phyloP scores from a whole-genome alignment of 1,140 invertebrate species.

The Neelides sp. region DNA sequence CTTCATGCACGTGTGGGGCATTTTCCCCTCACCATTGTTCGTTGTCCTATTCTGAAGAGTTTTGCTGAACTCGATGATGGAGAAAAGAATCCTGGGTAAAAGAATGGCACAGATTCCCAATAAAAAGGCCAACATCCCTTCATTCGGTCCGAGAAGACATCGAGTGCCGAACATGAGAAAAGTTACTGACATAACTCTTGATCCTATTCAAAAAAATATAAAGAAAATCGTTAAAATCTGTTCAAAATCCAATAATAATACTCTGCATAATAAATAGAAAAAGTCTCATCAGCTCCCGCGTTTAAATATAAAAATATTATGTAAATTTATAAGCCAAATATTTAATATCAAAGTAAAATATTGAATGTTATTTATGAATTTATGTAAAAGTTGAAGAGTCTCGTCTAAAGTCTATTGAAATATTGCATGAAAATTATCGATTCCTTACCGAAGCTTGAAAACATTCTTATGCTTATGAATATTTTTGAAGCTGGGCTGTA shows the following conservation, averaged over 20 bases:
- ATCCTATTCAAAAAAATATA: too few species aligned
- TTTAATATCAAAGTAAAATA: not conserved
- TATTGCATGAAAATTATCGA: not conserved
- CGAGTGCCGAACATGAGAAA: conserved; percentile 7
- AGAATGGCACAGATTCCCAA: conserved; percentile 2
- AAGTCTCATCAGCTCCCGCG: too few species aligned
- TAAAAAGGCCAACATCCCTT: not conserved
- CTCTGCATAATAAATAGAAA: too few species aligned
- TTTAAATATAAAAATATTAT: too few species aligned
- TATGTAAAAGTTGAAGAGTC: too few species aligned
- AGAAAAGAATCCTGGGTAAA: conserved; percentile 18
- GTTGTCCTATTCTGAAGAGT: not conserved
- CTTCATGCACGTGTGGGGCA: not conserved
- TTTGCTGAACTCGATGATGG: conserved; percentile 14
- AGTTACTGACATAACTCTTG: conserved; percentile 15
- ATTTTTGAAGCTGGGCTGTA: conserved; percentile 13
- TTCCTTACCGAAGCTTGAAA: conserved; percentile 25
- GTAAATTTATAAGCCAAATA: not conserved
- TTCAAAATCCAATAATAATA: too few species aligned
- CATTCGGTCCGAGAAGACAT: not conserved
- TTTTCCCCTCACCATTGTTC: not conserved
- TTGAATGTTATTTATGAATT: too few species aligned
- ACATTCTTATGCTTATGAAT: conserved; percentile 25
- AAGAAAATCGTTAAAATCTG: too few species aligned
- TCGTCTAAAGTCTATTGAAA: too few species aligned